Base-by-base conservation (phyloP, 64 coral and sea anemone species). In the Astreopora myriophthalma region DNA sequence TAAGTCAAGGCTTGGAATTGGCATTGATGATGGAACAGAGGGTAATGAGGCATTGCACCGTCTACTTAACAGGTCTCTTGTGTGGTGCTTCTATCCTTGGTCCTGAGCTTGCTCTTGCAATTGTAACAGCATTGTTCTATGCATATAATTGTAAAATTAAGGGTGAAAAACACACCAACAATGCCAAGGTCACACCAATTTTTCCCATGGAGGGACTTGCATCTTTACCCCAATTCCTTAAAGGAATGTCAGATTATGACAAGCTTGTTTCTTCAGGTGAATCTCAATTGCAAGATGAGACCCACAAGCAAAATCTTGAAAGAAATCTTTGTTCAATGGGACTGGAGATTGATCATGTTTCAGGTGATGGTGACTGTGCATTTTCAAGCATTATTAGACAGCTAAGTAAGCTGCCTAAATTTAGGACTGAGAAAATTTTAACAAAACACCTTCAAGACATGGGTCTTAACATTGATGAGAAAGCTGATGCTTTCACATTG, bases 331-430 rank as follows among this genome's bases (percentile, higher is more conserved):
- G 6, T 3, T 71, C 40, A 42, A 28, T 87, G 27, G 63, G 38
- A 28, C 12, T 73, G 16, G 1, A 30, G 6, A n/a, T 44, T n/a
- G 84, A 87, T 55, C 40, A 23, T 7, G 84, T 87, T 20, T 9
- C 6, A 49, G 84, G 84, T 28, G 84, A 87, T 52, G 78, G 78
- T 34, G 78, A 86, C 44, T 86, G 84, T 46, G 65, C 84, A 24
- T 86, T 86, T 48, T 23, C 4, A 26, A 86, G 84, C 65, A 86
- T 86, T n/a, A 86, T 69, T 42, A 48, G 8, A 24, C 62, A 86
- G 37, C 22, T 86, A 14, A 23, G 48, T 30, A 86, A 71, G 22
- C 11, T 70, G 31, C 19, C 22, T 24, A 63, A 87, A 37, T 87
- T 68, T 34, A 76, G 36, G 42, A 67, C 72, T 19, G 62, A 39